A percentile compares a stretch with the other conserved stretches of the same genome.
Conservation (phyloP, 2,113 vertebrate genomes). For the Scalopus aquaticus region DNA sequence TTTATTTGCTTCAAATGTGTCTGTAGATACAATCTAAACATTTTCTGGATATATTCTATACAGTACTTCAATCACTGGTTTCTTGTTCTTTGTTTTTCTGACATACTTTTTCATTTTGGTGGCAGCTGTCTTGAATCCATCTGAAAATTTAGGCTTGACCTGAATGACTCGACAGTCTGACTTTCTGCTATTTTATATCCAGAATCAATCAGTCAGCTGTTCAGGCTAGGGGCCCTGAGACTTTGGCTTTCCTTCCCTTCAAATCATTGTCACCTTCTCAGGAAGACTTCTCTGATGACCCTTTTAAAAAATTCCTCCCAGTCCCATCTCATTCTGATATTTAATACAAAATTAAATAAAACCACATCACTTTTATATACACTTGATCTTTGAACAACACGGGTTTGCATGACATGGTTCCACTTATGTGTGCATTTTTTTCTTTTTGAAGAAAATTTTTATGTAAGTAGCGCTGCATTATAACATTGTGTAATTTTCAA, state of each 20-base stretch:
- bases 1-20: background rate
- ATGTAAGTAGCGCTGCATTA: no score
- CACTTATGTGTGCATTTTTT: no score
- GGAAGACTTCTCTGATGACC: background rate
- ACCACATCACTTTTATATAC: background rate
- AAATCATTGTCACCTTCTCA: slow-evolving; percentile 3
- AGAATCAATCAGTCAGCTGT: background rate
- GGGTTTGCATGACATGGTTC: no score
- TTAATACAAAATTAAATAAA: background rate
- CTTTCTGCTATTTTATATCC: background rate
- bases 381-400: no score
- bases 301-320: background rate
- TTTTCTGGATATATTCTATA: background rate
- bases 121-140: background rate
- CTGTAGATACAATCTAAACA: background rate
- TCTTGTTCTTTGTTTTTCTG: background rate
- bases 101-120: slow-evolving; percentile 5
- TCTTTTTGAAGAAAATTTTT: no score
- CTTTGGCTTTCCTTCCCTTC: background rate
- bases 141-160: background rate
- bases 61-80: background rate
- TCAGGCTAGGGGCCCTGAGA: background rate
- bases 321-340: background rate
- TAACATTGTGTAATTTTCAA: no score
- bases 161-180: background rate